phyloP scores from a whole-genome alignment of 2,113 vertebrate genomes.

The Hyperoodon ampullatus region DNA sequence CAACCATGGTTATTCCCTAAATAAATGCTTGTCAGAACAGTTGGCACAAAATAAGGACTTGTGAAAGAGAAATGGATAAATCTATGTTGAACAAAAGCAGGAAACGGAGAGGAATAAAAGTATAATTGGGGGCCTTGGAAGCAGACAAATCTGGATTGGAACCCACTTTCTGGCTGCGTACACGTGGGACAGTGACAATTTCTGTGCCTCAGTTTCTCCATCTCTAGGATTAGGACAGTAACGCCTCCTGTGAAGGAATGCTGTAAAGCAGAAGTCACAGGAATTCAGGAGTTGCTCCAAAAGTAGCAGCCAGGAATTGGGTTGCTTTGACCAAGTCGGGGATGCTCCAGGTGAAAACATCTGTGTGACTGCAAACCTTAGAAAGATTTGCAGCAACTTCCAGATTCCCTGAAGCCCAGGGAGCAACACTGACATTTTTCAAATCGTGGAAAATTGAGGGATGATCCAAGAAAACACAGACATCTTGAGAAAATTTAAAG shows the following conservation, averaged over 20 bases:
- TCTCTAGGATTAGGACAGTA: not conserved
- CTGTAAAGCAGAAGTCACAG: not conserved
- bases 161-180: not conserved
- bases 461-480: slow-evolving; percentile 53
- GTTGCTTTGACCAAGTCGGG: not conserved
- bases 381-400: not conserved
- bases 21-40: not conserved
- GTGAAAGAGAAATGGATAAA: not conserved
- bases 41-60: too few species aligned
- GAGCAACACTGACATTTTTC: slow-evolving; percentile 13
- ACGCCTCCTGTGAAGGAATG: not conserved
- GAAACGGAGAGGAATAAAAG: not conserved
- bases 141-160: not conserved
- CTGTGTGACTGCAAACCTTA: not conserved
- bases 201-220: not conserved
- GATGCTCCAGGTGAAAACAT: not conserved
- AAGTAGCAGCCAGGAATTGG: not conserved
- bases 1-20: accelerated
- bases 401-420: not conserved
- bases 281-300: not conserved
- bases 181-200: not conserved
- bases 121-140: not conserved
- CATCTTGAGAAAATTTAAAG: slow-evolving; percentile 71
- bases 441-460: slow-evolving; percentile 49
- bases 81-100: not conserved